A percentile compares a stretch with the other conserved stretches of the same genome.
These are phyloP conservation scores for Aulostomus chinensis DNA, from an alignment of 2,797 vertebrate genomes.

Conservation along the genomic window DNA sequence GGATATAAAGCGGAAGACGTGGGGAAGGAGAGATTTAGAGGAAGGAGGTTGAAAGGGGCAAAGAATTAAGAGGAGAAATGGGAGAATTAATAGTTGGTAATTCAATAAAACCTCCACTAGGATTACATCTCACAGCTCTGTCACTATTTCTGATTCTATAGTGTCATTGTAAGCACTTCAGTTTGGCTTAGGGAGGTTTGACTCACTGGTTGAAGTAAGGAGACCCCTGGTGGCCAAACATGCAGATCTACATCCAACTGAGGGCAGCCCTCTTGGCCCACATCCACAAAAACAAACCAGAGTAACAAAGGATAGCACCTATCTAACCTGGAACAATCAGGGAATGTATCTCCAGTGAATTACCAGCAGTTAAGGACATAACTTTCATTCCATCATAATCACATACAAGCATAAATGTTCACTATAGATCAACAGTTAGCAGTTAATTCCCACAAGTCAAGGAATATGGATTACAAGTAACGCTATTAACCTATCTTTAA, in stretches of 20 bases:
- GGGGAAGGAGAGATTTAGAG: slow-evolving; percentile 12
- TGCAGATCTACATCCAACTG: slow-evolving; percentile 13
- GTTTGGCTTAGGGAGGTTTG: neutral
- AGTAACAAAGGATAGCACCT: neutral
- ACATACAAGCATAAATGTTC: too few relatives aligned
- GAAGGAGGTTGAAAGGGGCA: slow-evolving; percentile 19
- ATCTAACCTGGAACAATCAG: neutral
- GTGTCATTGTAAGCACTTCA: slow-evolving; percentile 6
- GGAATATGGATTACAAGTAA: neutral
- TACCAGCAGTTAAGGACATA: neutral
- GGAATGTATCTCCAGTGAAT: neutral
- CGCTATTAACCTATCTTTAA: slow-evolving; percentile 6
- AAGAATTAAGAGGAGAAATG: slow-evolving; percentile 5
- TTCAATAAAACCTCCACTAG: slow-evolving; percentile 7
- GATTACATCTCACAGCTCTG: slow-evolving; percentile 2
- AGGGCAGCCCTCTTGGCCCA: neutral
- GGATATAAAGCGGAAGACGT: slow-evolving; percentile 25
- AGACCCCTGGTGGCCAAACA: slow-evolving; percentile 52
- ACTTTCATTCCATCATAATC: too few relatives aligned
- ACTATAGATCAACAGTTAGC: too few relatives aligned
- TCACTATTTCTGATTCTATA: slow-evolving; percentile 10
- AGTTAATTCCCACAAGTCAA: neutral
- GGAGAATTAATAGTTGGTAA: slow-evolving; percentile 4
- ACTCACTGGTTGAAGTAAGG: slow-evolving; percentile 3
- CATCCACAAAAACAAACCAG: slow-evolving; percentile 8